Percentiles rank a stretch among this genome's conserved stretches.
These are phyloP conservation scores for Drosophila subobscura DNA, from an alignment of 1,140 invertebrate species.

Conservation along the genomic window DNA sequence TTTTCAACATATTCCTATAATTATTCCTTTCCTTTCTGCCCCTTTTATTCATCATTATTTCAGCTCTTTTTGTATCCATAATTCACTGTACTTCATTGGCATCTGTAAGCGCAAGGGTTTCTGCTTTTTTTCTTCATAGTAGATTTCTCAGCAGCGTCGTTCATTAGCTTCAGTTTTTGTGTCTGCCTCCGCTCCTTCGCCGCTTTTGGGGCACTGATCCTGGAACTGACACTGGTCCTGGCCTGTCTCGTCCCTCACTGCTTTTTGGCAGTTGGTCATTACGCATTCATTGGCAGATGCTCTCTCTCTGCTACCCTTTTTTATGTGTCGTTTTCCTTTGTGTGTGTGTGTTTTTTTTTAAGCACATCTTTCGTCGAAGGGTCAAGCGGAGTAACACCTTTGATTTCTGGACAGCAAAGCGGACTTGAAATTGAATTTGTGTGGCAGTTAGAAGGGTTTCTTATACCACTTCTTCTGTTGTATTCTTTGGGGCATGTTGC, in stretches of 20 bases:
- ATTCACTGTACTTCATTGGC: slow-evolving; percentile 62
- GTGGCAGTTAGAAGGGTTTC: slow-evolving; percentile 67
- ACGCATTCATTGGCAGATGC: slow-evolving; percentile 77
- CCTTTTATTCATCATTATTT: slow-evolving; percentile 11
- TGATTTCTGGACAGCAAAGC: slow-evolving; percentile 43
- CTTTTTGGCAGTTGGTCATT: slow-evolving; percentile 77
- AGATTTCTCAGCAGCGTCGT: slow-evolving; percentile 63
- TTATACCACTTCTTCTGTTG: slow-evolving; percentile 1
- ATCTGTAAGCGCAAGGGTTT: slow-evolving; percentile 69
- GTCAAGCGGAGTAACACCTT: slow-evolving; percentile 73
- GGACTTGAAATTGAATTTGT: slow-evolving; percentile 37
- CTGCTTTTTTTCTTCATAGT: slow-evolving; percentile 51
- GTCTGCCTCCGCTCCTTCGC: background rate
- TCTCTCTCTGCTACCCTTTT: slow-evolving; percentile 38
- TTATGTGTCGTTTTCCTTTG: slow-evolving; percentile 5
- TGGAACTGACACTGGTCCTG: no score
- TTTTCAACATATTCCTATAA: no score
- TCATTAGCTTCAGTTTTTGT: slow-evolving; percentile 55
- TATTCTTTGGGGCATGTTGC: slow-evolving; percentile 21
- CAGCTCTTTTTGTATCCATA: slow-evolving; percentile 15
- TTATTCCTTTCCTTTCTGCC: slow-evolving; percentile 31
- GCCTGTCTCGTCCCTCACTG: slow-evolving; percentile 44
- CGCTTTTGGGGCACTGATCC: slow-evolving; percentile 4
- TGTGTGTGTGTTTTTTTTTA: slow-evolving; percentile 14
- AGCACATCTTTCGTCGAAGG: slow-evolving; percentile 62